Evolutionary conservation across 35 echinoderm and acorn worm species (phyloP).

Genomic region (Ophioderma brevispina): DNA sequence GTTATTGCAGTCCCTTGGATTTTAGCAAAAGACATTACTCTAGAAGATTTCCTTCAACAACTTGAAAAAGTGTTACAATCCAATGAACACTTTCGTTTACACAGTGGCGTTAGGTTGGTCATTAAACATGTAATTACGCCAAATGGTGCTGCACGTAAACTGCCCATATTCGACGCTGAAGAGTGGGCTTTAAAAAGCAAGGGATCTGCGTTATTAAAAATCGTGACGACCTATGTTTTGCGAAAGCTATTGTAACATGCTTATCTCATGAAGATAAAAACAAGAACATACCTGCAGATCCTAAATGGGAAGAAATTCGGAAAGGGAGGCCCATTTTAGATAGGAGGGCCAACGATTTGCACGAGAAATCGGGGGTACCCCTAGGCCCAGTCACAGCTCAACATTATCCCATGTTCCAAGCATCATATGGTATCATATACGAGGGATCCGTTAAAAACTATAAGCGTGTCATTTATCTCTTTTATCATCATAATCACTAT

Average conservation of each 20-base stretch:
- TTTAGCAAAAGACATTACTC: background rate
- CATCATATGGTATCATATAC: conserved; percentile 29
- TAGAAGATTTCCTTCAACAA: background rate
- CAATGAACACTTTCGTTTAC: background rate
- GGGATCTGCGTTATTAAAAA: background rate
- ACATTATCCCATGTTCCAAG: background rate
- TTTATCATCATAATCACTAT: conserved; percentile 57
- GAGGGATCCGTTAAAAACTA: conserved; percentile 36
- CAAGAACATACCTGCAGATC: background rate
- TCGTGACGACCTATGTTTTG: background rate
- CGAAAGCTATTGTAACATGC: background rate
- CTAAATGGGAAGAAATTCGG: background rate
- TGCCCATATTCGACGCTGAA: background rate
- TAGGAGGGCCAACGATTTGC: background rate
- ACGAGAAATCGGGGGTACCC: background rate
- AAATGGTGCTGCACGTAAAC: background rate
- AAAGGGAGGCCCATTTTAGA: background rate
- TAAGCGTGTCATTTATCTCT: conserved; percentile 27
- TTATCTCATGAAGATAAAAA: background rate
- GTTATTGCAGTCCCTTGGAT: background rate
- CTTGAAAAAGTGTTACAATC: background rate
- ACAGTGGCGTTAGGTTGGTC: background rate
- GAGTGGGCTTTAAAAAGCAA: background rate
- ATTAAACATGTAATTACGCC: background rate
- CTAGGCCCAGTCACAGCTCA: background rate